Percentiles rank a stretch among this genome's conserved stretches.
Conservation (phyloP, 2,113 vertebrate species). For the Gavia stellata region DNA sequence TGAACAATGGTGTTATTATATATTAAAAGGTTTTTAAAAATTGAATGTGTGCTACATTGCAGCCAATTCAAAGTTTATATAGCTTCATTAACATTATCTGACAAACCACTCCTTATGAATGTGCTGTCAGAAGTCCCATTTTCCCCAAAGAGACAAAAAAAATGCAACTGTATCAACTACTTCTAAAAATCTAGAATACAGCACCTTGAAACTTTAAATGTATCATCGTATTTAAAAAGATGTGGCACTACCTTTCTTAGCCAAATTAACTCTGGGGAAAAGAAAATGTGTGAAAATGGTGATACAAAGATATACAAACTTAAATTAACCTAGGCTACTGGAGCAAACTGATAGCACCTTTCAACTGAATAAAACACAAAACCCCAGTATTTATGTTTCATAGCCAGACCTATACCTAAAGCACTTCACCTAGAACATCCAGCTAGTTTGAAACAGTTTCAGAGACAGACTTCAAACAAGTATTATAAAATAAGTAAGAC, state of each 20-base stretch:
- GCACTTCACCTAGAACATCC: neutral
- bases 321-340: neutral
- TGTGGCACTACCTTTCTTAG: neutral
- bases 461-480: neutral
- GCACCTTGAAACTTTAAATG: neutral
- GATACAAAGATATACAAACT: neutral
- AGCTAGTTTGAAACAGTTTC: neutral
- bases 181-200: neutral
- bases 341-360: neutral
- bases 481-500: neutral
- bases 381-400: accelerated
- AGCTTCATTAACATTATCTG: neutral
- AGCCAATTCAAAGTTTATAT: neutral
- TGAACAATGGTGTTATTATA: neutral
- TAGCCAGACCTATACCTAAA: neutral
- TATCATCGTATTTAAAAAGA: neutral
- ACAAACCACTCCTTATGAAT: neutral
- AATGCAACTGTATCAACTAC: neutral
- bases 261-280: neutral
- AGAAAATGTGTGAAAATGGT: neutral
- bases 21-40: neutral
- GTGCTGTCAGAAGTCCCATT: neutral
- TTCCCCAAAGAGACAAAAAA: neutral
- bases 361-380: neutral
- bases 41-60: neutral